Evolutionary conservation across 1,140 invertebrate genomes (phyloP).

Genomic region (Cherax destructor): DNA sequence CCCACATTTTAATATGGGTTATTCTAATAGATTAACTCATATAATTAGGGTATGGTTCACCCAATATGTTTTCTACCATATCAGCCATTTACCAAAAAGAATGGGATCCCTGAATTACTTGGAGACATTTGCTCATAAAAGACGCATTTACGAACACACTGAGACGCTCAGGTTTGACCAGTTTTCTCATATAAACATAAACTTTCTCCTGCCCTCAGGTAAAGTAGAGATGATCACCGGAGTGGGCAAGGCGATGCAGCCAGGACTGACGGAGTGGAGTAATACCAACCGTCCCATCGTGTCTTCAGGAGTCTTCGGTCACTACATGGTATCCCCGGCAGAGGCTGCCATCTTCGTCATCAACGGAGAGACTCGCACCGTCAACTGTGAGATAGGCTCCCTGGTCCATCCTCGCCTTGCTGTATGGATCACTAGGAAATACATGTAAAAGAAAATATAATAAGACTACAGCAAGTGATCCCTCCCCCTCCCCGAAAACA

Average conservation of each 20-base stretch:
- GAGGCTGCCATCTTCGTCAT: conserved; percentile 85
- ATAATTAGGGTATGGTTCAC: too few species aligned
- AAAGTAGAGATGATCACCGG: conserved; percentile 89
- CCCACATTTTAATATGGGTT: too few species aligned
- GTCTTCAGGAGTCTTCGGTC: conserved; percentile 84
- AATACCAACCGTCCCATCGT: conserved; percentile 83
- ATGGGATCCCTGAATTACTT: too few species aligned
- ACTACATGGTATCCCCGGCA: conserved; percentile 85
- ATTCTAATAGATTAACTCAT: too few species aligned
- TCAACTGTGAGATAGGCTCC: conserved; percentile 86
- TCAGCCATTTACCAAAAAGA: too few species aligned
- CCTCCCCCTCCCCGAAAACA: not conserved
- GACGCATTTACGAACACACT: too few species aligned
- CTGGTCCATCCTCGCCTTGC: conserved; percentile 81
- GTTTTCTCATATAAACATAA: too few species aligned
- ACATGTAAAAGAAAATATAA: conserved; percentile 32
- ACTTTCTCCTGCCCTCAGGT: conserved; percentile 74
- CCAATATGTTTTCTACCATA: too few species aligned
- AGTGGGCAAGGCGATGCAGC: conserved; percentile 81
- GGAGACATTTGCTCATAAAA: too few species aligned
- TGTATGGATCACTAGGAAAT: conserved; percentile 79
- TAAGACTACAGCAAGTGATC: not conserved
- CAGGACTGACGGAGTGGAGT: conserved; percentile 81
- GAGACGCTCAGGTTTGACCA: too few species aligned
- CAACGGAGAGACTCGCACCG: conserved; percentile 84